A percentile compares a stretch with the other conserved stretches of the same genome.
phyloP scores from a whole-genome alignment of 2,113 vertebrate species.

The Danio rerio region DNA sequence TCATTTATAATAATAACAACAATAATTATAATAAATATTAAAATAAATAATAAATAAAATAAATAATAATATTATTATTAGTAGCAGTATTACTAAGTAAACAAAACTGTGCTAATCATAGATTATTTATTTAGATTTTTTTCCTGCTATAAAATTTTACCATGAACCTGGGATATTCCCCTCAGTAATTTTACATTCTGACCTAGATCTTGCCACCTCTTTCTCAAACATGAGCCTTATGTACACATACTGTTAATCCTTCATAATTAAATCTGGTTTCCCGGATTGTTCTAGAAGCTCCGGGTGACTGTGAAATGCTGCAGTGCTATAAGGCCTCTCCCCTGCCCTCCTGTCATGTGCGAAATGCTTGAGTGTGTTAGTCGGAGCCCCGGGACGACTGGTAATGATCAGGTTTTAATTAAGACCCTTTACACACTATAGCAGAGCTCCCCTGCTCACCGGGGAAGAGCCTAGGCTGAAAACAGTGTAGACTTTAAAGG shows the following conservation, averaged over 20 bases:
- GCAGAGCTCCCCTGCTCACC: background rate
- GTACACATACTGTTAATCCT: background rate
- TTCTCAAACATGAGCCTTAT: constrained; percentile 6
- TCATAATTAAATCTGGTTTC: background rate
- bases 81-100: too few species aligned
- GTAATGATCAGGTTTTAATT: constrained; percentile 63
- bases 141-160: background rate
- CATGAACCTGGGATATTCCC: background rate
- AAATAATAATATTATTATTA: too few species aligned
- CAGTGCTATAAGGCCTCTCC: constrained; percentile 17
- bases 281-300: background rate
- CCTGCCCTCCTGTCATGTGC: constrained; percentile 35
- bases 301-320: constrained; percentile 12
- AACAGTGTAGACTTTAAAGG: constrained; percentile 29
- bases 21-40: too few species aligned
- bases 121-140: too few species aligned
- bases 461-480: constrained; percentile 35
- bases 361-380: constrained; percentile 47
- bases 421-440: constrained; percentile 34
- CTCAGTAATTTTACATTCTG: background rate
- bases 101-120: too few species aligned
- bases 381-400: constrained; percentile 40
- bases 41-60: too few species aligned
- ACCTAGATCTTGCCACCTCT: background rate
- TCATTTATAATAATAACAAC: too few species aligned